Evolutionary conservation across 1,140 invertebrate species (phyloP).

Genomic region (Drosophila subpulchrella): DNA sequence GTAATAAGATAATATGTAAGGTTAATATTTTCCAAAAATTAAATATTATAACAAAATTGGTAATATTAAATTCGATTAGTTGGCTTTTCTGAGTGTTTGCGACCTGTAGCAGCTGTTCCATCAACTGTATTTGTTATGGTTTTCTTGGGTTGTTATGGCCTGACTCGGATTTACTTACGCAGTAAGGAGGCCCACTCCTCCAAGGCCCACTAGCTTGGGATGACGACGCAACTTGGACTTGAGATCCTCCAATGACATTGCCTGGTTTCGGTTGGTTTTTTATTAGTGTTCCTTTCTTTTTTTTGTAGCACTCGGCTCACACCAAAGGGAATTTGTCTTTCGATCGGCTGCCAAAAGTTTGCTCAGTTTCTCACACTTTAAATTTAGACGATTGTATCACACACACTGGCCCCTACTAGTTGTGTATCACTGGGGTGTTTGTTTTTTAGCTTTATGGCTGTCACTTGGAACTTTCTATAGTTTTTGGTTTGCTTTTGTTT

Average conservation of each 20-base stretch:
- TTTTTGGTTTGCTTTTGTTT: conserved; percentile 37
- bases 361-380: conserved; percentile 55
- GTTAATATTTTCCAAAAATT: not conserved
- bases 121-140: conserved; percentile 10
- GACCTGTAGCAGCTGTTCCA: conserved; percentile 25
- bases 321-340: conserved; percentile 28
- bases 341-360: conserved; percentile 59
- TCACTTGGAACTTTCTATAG: conserved; percentile 25
- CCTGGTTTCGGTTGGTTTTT: conserved; percentile 34
- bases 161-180: conserved; percentile 71
- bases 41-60: not conserved
- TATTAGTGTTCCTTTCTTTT: conserved; percentile 27
- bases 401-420: conserved; percentile 24
- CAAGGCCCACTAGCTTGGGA: conserved; percentile 72
- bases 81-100: not conserved
- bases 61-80: not conserved
- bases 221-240: conserved; percentile 71
- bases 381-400: conserved; percentile 61
- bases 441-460: conserved; percentile 13
- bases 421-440: conserved; percentile 31
- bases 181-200: conserved; percentile 75
- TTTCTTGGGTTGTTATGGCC: not conserved
- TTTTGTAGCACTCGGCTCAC: conserved; percentile 29
- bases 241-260: conserved; percentile 76
- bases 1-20: not conserved